These are phyloP conservation scores for Microcebus griseorufus DNA, from an alignment of 2,113 vertebrate genomes.

Conservation along the genomic window DNA sequence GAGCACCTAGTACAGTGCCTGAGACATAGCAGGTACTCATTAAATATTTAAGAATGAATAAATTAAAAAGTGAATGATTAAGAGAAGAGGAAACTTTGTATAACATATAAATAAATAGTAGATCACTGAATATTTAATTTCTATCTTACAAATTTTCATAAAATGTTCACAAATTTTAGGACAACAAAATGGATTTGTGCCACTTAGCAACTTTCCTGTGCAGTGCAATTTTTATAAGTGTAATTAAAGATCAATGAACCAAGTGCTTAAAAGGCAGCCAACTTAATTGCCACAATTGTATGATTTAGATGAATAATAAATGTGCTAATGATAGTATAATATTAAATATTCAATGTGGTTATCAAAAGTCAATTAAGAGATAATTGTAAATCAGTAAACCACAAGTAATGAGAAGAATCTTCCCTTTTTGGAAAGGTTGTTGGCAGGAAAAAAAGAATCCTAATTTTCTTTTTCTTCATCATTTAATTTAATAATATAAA, in stretches of 20 bases:
- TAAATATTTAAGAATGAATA: conserved; percentile 10
- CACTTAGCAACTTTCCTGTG: conserved; percentile 75
- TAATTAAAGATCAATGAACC: conserved; percentile 86
- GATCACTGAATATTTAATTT: background rate
- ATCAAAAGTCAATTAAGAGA: conserved; percentile 86
- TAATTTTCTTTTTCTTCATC: conserved; percentile 39
- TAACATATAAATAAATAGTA: background rate
- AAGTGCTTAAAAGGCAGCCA: conserved; percentile 79
- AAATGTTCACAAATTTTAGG: conserved; percentile 40
- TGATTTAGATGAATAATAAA: conserved; percentile 85
- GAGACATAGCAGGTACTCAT: background rate
- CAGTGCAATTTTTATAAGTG: conserved; percentile 64
- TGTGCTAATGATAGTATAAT: conserved; percentile 81
- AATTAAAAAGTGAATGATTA: background rate
- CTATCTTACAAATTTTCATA: background rate
- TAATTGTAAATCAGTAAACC: conserved; percentile 80
- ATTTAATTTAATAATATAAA: conserved; percentile 60
- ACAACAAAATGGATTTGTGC: conserved; percentile 61
- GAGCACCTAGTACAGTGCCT: background rate
- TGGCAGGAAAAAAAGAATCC: conserved; percentile 51
- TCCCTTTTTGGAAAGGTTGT: conserved; percentile 61
- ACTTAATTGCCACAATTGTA: conserved; percentile 83
- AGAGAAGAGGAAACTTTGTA: background rate
- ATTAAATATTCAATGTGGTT: conserved; percentile 82
- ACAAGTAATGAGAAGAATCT: conserved; percentile 69